Evolutionary conservation across 2,113 vertebrate genomes (phyloP), one percentile per base, ranked within the genome.

Genomic region (Chaetorhynchus papuensis): DNA sequence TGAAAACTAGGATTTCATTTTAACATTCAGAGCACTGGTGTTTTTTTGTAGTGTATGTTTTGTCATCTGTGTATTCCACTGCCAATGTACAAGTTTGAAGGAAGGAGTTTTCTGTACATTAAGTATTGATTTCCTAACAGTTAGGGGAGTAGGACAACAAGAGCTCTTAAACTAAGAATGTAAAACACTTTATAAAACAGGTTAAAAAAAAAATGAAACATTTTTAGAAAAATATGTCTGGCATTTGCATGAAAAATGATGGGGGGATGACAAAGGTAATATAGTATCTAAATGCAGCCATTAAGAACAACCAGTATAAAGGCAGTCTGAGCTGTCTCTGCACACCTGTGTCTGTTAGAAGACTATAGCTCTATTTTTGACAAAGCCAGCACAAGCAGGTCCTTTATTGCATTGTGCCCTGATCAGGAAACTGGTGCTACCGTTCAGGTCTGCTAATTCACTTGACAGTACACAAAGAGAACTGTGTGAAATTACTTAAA

Each of bases 1-100:
- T 47, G 64, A 69, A 93, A 96, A 96, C 50, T 61, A 97, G 74
- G 19, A 91, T 81, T 94, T 95, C 5, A 59, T 88, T 96, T 96
- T 91, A 54, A 47, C 52, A 92, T 96, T 75, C 60, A 78, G 54
- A 35, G 6, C 24, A 85, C 21, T 72, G 54, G 81, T 68, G 53
- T 5, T 85, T 94, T 90, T 89, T 86, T 75, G 14, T 41, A 87
- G 31, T 87, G 87, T 92, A 37, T 83, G 30, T 87, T 97, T 95
- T 85, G 4, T 21, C 83, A 54, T 76, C 17, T 86, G 21, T 59
- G 21, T 86, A 31, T 75, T 86, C 80, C 84, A 89, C 52, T 83
- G 39, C 89, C 76, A 96, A 92, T 59, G 14, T 59, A 45, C 85
- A 96, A 87, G 47, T 60, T 82, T 83, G 42, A 90, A 87, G 41